Conservation (phyloP, 2,113 vertebrate species). For the Chionomys nivalis region DNA sequence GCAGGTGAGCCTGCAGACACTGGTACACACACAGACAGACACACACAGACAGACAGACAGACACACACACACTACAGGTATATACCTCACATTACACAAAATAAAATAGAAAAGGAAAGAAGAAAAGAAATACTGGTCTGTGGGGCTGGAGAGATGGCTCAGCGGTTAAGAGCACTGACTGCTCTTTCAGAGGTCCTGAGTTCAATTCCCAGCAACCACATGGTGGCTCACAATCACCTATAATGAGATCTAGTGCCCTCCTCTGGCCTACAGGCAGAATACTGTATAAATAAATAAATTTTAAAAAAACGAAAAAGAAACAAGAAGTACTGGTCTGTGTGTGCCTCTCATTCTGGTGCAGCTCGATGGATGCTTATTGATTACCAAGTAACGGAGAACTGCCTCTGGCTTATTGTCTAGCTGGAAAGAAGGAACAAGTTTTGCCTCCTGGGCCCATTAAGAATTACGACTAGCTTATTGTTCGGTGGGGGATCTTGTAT, state of each 20-base stretch:
- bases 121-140: background rate
- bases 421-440: slow-evolving; percentile 4
- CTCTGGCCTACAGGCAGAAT: too few relatives aligned
- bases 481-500: slow-evolving; percentile 46
- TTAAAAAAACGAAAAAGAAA: background rate
- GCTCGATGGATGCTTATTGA: background rate
- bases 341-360: background rate
- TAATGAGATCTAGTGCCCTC: too few relatives aligned
- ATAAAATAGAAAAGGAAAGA: background rate
- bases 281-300: too few relatives aligned
- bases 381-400: background rate
- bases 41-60: background rate
- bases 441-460: slow-evolving; percentile 4
- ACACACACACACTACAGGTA: background rate
- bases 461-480: slow-evolving; percentile 56
- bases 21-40: background rate
- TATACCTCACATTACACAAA: background rate
- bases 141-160: too few relatives aligned
- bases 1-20: background rate
- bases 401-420: background rate
- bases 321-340: background rate
- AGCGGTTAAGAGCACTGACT: too few relatives aligned
- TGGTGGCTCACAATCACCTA: too few relatives aligned
- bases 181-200: too few relatives aligned
- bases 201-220: too few relatives aligned